Evolutionary conservation across 2,113 vertebrate genomes (phyloP).

Genomic region (Ceuthmochares aereus): DNA sequence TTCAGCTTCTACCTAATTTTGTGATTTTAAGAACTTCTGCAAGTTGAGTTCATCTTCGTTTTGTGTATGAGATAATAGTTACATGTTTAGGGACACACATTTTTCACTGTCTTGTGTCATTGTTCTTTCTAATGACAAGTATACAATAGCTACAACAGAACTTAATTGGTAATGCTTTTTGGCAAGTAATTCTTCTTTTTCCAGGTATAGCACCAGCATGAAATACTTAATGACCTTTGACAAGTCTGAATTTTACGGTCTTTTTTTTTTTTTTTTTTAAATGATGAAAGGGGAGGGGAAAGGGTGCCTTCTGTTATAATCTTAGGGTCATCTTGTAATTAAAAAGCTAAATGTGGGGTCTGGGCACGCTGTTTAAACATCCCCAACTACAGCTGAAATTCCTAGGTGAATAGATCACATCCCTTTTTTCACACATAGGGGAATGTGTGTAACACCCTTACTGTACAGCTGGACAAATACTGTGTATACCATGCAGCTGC

Average conservation of each 20-base stretch:
- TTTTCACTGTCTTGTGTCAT: background rate
- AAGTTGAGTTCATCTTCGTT: background rate
- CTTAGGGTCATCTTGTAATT: background rate
- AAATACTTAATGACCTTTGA: background rate
- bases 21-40: background rate
- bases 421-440: background rate
- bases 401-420: background rate
- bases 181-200: background rate
- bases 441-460: background rate
- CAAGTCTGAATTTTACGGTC: background rate
- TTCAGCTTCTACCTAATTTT: background rate
- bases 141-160: background rate
- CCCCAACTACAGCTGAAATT: background rate
- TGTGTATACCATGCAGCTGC: rapidly evolving
- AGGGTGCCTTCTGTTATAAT: background rate
- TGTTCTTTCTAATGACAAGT: background rate
- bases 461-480: background rate
- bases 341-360: background rate
- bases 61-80: background rate
- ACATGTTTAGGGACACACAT: background rate
- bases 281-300: no score
- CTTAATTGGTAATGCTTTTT: background rate
- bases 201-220: background rate
- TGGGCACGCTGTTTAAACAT: background rate
- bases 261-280: background rate